These are phyloP conservation scores for Taenaris catops DNA, from an alignment of 2,888 invertebrate species.

Conservation along the genomic window DNA sequence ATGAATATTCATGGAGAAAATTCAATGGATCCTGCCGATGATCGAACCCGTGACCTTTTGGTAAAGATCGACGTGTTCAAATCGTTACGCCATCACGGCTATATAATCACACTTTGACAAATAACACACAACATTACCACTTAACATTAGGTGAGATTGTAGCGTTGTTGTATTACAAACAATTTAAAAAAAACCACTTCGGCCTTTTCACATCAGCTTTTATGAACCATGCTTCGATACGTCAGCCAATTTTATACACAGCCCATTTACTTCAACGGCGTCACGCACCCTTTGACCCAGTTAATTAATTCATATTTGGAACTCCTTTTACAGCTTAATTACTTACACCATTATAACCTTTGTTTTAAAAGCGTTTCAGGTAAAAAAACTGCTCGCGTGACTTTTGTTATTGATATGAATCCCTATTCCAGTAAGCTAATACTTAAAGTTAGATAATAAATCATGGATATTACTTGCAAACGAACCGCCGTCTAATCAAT, in stretches of 20 bases:
- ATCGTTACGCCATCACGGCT: no score
- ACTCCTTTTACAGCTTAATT: conserved; percentile 25
- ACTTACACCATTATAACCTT: conserved; percentile 20
- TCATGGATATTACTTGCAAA: conserved; percentile 66
- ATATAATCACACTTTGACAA: no score
- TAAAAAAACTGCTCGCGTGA: conserved; percentile 24
- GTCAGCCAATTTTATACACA: conserved; percentile 27
- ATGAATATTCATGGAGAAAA: no score
- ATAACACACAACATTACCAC: no score
- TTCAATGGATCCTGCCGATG: no score
- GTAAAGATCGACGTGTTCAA: no score
- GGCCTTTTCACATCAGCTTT: conserved; percentile 1
- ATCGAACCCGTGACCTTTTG: no score
- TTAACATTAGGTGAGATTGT: no score
- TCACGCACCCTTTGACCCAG: conserved; percentile 29
- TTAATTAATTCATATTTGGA: conserved; percentile 31
- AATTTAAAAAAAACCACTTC: no score
- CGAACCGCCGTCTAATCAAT: conserved; percentile 65
- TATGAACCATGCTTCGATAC: conserved; percentile 4
- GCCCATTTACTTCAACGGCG: conserved; percentile 27
- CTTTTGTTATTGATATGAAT: conserved; percentile 20
- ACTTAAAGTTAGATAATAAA: conserved; percentile 44
- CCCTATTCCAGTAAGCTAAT: conserved; percentile 13
- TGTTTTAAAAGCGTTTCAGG: conserved; percentile 21
- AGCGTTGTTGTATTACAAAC: no score